A percentile compares a stretch with the other conserved stretches of the same genome.
phyloP scores from a whole-genome alignment of 2,797 vertebrate genomes.

The Girardinus metallicus region DNA sequence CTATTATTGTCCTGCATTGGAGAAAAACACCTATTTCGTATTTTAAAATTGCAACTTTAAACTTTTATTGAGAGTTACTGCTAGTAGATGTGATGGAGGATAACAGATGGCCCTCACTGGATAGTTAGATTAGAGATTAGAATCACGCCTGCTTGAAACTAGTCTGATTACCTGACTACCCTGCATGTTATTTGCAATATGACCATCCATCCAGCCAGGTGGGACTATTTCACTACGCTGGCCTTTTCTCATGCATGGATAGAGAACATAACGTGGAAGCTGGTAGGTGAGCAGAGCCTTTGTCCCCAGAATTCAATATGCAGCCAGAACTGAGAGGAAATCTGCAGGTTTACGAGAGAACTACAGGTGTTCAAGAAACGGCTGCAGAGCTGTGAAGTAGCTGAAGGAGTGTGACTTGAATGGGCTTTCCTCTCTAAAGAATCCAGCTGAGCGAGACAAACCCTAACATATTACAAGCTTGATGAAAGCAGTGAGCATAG shows the following conservation, averaged over 20 bases:
- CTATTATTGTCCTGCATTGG: background rate
- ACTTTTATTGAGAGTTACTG: constrained; percentile 47
- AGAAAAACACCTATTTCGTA: constrained; percentile 36
- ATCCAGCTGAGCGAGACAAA: background rate
- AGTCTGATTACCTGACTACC: constrained; percentile 8
- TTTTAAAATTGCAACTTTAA: constrained; percentile 56
- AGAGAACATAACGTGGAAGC: background rate
- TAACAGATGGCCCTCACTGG: constrained; percentile 5
- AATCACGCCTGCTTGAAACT: constrained; percentile 21
- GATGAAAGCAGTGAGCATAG: background rate
- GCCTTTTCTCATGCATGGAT: background rate
- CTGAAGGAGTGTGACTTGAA: background rate
- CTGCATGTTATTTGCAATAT: background rate
- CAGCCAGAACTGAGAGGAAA: background rate
- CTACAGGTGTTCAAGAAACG: background rate
- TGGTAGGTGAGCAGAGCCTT: background rate
- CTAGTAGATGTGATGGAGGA: constrained; percentile 25
- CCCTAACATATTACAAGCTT: background rate
- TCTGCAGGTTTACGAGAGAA: background rate
- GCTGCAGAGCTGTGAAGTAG: background rate
- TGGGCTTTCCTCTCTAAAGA: background rate
- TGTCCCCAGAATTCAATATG: background rate
- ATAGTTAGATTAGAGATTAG: constrained; percentile 43
- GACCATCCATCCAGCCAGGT: constrained; percentile 6
- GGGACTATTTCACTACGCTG: constrained; percentile 8